Evolutionary conservation across 92 coral and sea anemone genomes (phyloP), one percentile per base, ranked within the genome.

Genomic region (Epizoanthus rinbou): DNA sequence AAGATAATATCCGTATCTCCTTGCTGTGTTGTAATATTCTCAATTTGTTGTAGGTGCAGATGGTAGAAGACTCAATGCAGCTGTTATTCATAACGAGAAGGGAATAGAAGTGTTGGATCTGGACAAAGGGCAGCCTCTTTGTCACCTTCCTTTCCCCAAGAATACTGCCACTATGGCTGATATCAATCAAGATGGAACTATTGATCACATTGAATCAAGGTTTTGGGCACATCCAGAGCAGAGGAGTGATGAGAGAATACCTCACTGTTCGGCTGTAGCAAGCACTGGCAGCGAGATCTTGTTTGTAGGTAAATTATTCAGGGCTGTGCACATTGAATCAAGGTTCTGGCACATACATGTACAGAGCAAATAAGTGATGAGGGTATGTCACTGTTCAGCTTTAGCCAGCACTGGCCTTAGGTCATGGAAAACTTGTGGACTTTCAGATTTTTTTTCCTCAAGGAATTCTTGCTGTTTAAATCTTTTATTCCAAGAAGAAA

Each of bases 71-170:
- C 83, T 85, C 13, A 96, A 96, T 80, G 91, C 91, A 56, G 85
- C 90, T 17, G 92, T 93, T 14, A 86, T 94, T 72, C 91, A 92
- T 31, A 87, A 87, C 63, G 81, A 83, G 24, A 90, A 74, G 52
- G 93, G 94, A 57, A 83, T 96, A 23, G 99, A 96, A 74, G 98
- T 96, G 15, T 78, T 96, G 28, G 85, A 86, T 54, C 86, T 94
- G 7, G 80, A 87, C 18, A 87, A 93, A 37, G 99, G 99, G 1
- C 89, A 84, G 23, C 99, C 98, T 0, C 62, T 96, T 3, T 93
- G 99, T 60, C 85, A 86, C 3, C 91, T 88, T 84, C 63, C 81
- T 6, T 23, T 90, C 45, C 80, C 92, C 63, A 89, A 88, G 79
- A 90, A 81, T 41, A 57, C 59, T 28, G 86, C 86, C 10, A 85